These are phyloP conservation scores for Sycophaga agraensis DNA, from an alignment of 1,140 invertebrate species.

Conservation along the genomic window DNA sequence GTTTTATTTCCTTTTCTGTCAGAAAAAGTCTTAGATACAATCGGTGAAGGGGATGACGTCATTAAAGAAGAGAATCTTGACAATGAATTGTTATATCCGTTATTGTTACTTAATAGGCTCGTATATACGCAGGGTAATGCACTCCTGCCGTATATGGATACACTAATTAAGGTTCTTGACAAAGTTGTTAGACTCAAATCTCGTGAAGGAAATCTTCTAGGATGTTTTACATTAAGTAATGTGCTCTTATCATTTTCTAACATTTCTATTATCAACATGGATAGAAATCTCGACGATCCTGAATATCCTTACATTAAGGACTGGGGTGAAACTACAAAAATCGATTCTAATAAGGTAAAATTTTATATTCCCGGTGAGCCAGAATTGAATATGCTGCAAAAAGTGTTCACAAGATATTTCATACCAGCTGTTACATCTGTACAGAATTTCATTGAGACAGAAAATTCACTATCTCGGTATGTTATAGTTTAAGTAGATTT, in stretches of 20 bases:
- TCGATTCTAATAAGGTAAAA: conserved; percentile 67
- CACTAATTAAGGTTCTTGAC: conserved; percentile 64
- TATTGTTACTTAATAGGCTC: conserved; percentile 75
- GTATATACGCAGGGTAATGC: conserved; percentile 64
- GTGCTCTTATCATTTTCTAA: conserved; percentile 63
- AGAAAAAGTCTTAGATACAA: conserved; percentile 60
- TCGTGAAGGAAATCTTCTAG: conserved; percentile 62
- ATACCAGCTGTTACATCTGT: conserved; percentile 60
- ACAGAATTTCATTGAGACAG: conserved; percentile 53
- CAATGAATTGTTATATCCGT: conserved; percentile 76
- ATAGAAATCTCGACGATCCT: conserved; percentile 63
- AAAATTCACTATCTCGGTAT: conserved; percentile 43
- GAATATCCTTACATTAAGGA: conserved; percentile 75
- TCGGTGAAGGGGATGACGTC: conserved; percentile 61
- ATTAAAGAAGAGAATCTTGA: conserved; percentile 70
- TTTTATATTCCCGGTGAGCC: conserved; percentile 77
- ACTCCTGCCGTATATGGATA: conserved; percentile 65
- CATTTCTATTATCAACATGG: conserved; percentile 63
- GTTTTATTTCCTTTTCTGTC: conserved; percentile 73
- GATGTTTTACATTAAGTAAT: conserved; percentile 55
- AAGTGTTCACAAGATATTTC: conserved; percentile 68
- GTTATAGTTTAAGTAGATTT: background rate
- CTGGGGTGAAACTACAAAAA: conserved; percentile 75
- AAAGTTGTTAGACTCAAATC: conserved; percentile 65
- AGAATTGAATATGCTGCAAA: conserved; percentile 68